A percentile compares a stretch with the other conserved stretches of the same genome.
Evolutionary conservation across 1,140 invertebrate species (phyloP).

Genomic region (Trichomalopsis sarcophagae): DNA sequence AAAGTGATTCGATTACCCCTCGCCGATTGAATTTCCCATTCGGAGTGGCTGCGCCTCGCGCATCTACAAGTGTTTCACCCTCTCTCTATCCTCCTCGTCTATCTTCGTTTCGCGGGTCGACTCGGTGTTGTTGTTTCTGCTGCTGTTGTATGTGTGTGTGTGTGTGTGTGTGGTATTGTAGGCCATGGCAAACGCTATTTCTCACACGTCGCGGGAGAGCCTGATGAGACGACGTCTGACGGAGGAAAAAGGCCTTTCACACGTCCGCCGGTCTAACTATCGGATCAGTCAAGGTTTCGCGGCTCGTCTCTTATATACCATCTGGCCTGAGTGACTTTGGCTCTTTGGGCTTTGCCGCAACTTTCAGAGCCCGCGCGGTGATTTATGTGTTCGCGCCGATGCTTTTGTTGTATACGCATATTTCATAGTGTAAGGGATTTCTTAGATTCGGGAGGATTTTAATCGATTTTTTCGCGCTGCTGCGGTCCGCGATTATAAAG

Average conservation of each 20-base stretch:
- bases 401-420: too few species aligned
- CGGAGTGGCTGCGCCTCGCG: background rate
- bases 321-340: too few species aligned
- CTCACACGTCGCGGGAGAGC: background rate
- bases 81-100: background rate
- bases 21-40: slow-evolving; percentile 59
- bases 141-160: background rate
- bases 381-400: too few species aligned
- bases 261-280: background rate
- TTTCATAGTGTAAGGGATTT: too few species aligned
- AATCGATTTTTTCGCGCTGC: too few species aligned
- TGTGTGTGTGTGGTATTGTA: background rate
- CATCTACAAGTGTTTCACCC: slow-evolving; percentile 5
- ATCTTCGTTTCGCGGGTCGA: background rate
- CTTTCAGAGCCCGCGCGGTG: too few species aligned
- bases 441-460: too few species aligned
- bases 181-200: background rate
- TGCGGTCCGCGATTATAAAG: too few species aligned
- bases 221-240: background rate
- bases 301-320: background rate
- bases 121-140: background rate
- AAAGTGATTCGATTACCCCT: slow-evolving; percentile 55
- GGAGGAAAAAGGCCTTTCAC: background rate
- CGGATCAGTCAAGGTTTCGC: background rate
- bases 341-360: too few species aligned